Conservation (phyloP, 30 jellyfish, hydroid and myxozoan genomes). For the Hydra vulgaris region DNA sequence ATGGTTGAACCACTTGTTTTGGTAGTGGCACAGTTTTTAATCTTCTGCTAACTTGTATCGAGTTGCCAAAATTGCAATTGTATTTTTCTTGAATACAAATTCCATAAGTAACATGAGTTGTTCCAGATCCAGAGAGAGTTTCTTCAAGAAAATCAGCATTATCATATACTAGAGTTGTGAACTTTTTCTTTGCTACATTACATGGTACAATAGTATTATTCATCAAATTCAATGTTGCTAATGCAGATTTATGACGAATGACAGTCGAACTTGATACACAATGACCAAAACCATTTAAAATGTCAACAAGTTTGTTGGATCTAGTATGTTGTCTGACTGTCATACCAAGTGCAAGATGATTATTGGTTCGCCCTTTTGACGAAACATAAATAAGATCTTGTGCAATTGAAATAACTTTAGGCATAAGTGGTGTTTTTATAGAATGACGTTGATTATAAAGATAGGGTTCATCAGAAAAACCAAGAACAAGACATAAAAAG, state of each 20-base stretch:
- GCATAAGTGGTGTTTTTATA: neutral
- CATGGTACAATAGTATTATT: slow-evolving; percentile 30
- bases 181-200: slow-evolving; percentile 20
- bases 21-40: slow-evolving; percentile 14
- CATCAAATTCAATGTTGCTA: slow-evolving; percentile 20
- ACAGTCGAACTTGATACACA: slow-evolving; percentile 53
- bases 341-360: slow-evolving; percentile 42
- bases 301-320: slow-evolving; percentile 15
- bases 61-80: slow-evolving; percentile 1
- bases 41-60: neutral
- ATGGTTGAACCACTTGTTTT: slow-evolving; percentile 28
- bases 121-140: slow-evolving; percentile 34
- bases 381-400: slow-evolving; percentile 34
- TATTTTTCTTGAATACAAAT: slow-evolving; percentile 4
- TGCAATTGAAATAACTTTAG: slow-evolving; percentile 31
- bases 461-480: slow-evolving; percentile 41
- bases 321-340: slow-evolving; percentile 51
- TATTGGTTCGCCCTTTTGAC: slow-evolving; percentile 20
- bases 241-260: slow-evolving; percentile 42
- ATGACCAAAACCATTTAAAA: slow-evolving; percentile 42
- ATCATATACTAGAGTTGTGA: slow-evolving; percentile 7
- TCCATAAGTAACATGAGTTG: slow-evolving; percentile 50
- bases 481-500: slow-evolving; percentile 33
- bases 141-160: slow-evolving; percentile 13
- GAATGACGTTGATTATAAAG: slow-evolving; percentile 17